Base-by-base conservation (phyloP, 2,113 vertebrate species). In the Nanorana parkeri region DNA sequence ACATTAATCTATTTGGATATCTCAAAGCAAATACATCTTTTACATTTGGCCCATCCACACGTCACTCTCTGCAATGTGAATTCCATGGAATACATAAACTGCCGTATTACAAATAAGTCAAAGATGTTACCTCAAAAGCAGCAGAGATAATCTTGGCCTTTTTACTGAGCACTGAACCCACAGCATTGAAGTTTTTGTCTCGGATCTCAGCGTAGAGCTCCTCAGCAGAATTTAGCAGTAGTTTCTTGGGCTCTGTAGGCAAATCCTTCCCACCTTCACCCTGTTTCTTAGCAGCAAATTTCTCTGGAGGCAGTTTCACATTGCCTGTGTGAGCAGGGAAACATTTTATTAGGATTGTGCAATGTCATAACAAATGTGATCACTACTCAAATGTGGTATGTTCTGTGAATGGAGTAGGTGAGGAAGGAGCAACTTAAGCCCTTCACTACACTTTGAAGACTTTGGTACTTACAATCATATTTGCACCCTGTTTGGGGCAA, bases 131-230 rank as follows among this genome's bases (percentile, higher is more conserved):
- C 96, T 99, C 98, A 84, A 99, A 99, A 0, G 97, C 97, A 0
- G 97, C 98, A 0, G 98, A 99, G 89, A 99, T 99, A 60, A 99
- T 94, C 90, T 99, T 99, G 47, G 98, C 98, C 83, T 97, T 98
- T 90, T 98, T 99, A 93, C 98, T 99, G 63, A 99, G 96, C 16
- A 98, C 97, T 0, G 95, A 94, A 19, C 97, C 98, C 47, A 99
- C 98, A 0, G 97, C 97, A 0, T 99, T 99, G 89, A 99, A 99
- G 86, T 99, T 99, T 88, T 97, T 99, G 89, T 99, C 98, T 1
- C 97, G 91, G 85, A 99, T 99, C 91, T 99, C 98, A 0, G 97
- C 97, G 0, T 99, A 99, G 1, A 99, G 91, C 85, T 99, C 97
- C 90, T 99, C 98, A 0, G 97, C 98, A 0, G 98, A 99, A 84